Conservation (phyloP, 2,113 vertebrate species). For the Perca fluviatilis region DNA sequence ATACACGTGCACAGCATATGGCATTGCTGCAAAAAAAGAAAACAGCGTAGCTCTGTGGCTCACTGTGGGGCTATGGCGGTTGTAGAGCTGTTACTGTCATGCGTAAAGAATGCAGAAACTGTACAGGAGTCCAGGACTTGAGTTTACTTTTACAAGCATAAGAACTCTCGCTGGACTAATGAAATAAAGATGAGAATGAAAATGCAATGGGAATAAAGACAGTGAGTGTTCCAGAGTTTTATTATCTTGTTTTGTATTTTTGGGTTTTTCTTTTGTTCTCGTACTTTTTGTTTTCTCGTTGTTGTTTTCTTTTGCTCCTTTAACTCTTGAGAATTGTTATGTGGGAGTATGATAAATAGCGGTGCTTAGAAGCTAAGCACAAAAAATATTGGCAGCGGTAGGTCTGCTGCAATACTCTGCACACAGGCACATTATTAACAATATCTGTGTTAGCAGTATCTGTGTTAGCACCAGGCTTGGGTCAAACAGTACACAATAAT, state of each 20-base stretch:
- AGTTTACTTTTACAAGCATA: constrained; percentile 65
- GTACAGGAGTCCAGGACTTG: constrained; percentile 40
- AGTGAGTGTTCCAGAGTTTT: constrained; percentile 54
- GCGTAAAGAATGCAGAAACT: constrained; percentile 42
- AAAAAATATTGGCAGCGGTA: constrained; percentile 64
- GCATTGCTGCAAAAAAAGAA: constrained; percentile 2
- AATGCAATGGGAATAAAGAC: constrained; percentile 72
- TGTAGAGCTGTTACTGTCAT: constrained; percentile 42
- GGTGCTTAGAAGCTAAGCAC: constrained; percentile 56
- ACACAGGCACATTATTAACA: constrained; percentile 51
- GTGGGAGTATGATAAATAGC: constrained; percentile 72
- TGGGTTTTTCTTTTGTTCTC: constrained; percentile 58
- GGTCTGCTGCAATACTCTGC: constrained; percentile 38
- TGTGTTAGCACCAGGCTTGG: constrained; percentile 30
- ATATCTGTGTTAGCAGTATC: constrained; percentile 34
- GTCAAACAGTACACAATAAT: constrained; percentile 35
- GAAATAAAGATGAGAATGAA: constrained; percentile 77
- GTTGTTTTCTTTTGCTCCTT: constrained; percentile 60
- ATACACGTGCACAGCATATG: constrained; percentile 12
- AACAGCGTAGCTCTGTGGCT: constrained; percentile 13
- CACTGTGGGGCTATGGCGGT: constrained; percentile 1
- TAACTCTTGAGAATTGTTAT: constrained; percentile 68
- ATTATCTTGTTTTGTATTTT: constrained; percentile 63
- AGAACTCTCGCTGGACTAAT: constrained; percentile 67
- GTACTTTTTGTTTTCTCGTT: constrained; percentile 67